These are phyloP conservation scores for Onychostruthus taczanowskii DNA, from an alignment of 2,113 vertebrate genomes.

Conservation along the genomic window DNA sequence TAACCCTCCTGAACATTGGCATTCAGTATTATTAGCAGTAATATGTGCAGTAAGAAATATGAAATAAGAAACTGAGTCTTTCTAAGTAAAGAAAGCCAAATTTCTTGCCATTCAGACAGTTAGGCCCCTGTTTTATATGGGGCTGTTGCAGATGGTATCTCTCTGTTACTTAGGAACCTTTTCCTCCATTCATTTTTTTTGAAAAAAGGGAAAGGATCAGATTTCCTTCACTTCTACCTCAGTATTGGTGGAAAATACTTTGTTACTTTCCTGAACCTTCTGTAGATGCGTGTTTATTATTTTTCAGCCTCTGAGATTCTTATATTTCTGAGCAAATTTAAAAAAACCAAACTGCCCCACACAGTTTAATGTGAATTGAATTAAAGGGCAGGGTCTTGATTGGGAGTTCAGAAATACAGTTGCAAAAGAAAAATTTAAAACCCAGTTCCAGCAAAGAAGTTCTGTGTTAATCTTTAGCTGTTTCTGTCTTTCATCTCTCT, in stretches of 20 bases:
- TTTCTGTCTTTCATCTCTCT: neutral
- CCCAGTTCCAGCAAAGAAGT: neutral
- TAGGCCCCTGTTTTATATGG: neutral
- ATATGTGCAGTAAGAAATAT: neutral
- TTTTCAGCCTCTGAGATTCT: neutral
- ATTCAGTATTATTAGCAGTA: neutral
- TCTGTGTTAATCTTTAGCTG: neutral
- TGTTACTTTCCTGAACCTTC: neutral
- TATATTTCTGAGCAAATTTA: neutral
- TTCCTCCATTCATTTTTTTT: neutral
- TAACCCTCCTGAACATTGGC: neutral
- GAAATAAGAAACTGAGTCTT: neutral
- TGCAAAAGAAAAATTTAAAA: neutral
- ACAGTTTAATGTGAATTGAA: neutral
- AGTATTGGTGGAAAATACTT: neutral
- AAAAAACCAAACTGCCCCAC: rapidly evolving
- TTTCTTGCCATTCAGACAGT: neutral
- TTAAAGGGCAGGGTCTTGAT: neutral
- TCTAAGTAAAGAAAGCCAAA: neutral
- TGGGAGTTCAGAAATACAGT: neutral
- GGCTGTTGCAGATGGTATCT: neutral
- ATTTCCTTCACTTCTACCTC: neutral
- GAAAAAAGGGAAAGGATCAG: neutral
- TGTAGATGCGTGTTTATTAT: neutral
- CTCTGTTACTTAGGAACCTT: neutral